Conservation (phyloP, 23 tunicate species). For the Ascidia mentula region DNA sequence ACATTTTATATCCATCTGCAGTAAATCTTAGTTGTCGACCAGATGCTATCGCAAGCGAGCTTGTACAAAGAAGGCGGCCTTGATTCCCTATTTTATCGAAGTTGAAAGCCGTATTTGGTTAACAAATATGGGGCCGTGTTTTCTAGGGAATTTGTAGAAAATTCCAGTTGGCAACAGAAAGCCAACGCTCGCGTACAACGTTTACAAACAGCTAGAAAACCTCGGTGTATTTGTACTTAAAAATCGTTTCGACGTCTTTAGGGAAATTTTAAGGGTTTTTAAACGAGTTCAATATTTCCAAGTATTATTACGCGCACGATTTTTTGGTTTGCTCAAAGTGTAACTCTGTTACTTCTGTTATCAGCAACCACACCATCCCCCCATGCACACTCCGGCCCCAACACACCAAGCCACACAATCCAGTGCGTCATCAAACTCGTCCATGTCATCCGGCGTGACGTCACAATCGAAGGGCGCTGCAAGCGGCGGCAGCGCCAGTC, state of each 20-base stretch:
- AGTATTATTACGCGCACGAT: no score
- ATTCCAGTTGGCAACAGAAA: no score
- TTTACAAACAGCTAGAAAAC: no score
- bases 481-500: conserved; percentile 57
- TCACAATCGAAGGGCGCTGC: conserved; percentile 41
- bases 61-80: not conserved
- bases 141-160: no score
- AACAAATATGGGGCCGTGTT: not conserved
- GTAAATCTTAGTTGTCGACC: not conserved
- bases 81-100: not conserved
- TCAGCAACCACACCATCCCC: conserved; percentile 19
- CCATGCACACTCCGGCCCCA: conserved; percentile 16
- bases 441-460: conserved; percentile 44
- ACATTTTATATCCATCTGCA: not conserved
- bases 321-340: no score
- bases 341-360: not conserved
- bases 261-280: no score
- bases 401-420: conserved; percentile 15
- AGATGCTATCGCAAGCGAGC: not conserved
- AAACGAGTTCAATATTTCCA: no score
- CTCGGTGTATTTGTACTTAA: no score
- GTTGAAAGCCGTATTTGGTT: not conserved
- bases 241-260: no score
- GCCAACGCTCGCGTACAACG: no score
- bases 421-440: conserved; percentile 27